Evolutionary conservation across 2,888 invertebrate species (phyloP), one percentile per base, ranked within the genome.

Genomic region (Eugnorisma glareosa): DNA sequence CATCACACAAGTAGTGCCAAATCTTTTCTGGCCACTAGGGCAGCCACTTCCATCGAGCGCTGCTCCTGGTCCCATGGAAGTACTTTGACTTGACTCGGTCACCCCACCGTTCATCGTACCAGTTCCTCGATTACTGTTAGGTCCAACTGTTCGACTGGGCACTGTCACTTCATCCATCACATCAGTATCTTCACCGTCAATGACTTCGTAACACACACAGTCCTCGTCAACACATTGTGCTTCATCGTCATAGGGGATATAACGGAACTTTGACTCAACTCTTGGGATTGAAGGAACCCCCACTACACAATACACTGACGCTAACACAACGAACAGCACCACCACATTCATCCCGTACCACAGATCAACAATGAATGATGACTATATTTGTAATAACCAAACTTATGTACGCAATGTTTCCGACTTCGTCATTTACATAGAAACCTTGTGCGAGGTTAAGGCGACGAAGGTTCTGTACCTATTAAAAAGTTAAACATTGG

Each of bases 401-500:
- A 57, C 81, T 75, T 84, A 77, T 6, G 81, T 80, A 73, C 48
- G 37, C n/a, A 67, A 72, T 59, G 67, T 80, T 81, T 81, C 57
- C 67, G 64, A 77, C 73, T 73, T 75, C 35, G 81, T 73, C 73
- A 68, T 81, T 84, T 70, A 72, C 73, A 80, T 80, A 71, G 66
- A 79, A 69, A 59, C 75, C 77, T 84, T 84, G 66, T 2, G 35
- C 67, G 61, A 84, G 81, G 83, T 75, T 84, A 75, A 67, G 43
- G 35, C 64, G 40, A 57, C 21, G 54, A 71, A 77, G 84, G 85
- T 84, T 84, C 84, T 75, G 84, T 71, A 81, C 43, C 13, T 81
- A 73, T 68, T 68, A 67, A 59, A 48, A 15, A 54, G 11, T 80
- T 64, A 43, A 64, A 21, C 15, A 5, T 69, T 75, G 43, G 37